A percentile compares a stretch with the other conserved stretches of the same genome.
These are phyloP conservation scores for Tragelaphus imberbis DNA, from an alignment of 2,113 vertebrate genomes.

Conservation along the genomic window DNA sequence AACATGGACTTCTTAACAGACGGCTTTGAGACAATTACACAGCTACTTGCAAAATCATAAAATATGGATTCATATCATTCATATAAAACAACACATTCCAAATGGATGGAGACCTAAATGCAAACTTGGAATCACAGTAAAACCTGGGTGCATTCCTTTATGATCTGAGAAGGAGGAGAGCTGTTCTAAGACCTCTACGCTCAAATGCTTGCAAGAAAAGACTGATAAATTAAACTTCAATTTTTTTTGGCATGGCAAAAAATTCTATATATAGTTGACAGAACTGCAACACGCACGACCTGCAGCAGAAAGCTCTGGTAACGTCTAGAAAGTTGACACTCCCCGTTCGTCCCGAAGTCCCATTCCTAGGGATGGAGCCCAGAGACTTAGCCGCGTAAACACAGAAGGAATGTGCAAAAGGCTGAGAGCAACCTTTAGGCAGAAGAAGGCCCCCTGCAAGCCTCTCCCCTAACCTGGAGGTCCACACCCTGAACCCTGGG, in stretches of 20 bases:
- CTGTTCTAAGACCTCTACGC: not conserved
- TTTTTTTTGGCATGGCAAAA: not conserved
- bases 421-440: not conserved
- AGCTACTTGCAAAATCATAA: not conserved
- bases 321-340: not conserved
- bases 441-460: not conserved
- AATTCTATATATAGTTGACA: not conserved
- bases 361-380: not conserved
- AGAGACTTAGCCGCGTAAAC: not conserved
- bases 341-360: too few relatives aligned
- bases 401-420: not conserved
- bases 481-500: not conserved
- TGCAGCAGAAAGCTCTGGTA: not conserved
- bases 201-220: not conserved
- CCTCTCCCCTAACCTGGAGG: fast-evolving
- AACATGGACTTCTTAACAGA: not conserved
- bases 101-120: not conserved
- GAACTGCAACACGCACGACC: not conserved
- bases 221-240: not conserved
- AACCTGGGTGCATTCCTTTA: not conserved
- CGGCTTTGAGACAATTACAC: not conserved
- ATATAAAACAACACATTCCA: not conserved
- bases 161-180: not conserved
- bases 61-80: not conserved
- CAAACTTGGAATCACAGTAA: not conserved